Evolutionary conservation across 2,888 invertebrate species (phyloP).

Genomic region (Campaea margaritaria): DNA sequence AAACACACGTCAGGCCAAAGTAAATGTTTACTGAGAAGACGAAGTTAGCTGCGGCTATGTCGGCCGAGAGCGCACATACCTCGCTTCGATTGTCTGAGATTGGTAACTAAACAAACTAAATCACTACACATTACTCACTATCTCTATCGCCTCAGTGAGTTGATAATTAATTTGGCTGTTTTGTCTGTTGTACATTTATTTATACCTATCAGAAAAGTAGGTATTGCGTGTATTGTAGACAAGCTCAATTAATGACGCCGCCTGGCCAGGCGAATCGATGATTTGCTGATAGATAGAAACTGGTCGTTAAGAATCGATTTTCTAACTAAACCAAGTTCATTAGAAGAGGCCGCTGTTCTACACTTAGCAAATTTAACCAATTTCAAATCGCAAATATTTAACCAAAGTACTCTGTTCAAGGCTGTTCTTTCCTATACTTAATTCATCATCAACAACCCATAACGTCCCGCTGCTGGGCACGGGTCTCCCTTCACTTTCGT

Average conservation of each 20-base stretch:
- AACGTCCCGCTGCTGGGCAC: too few relatives aligned
- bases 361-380: not conserved
- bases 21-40: slow-evolving; percentile 70
- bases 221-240: not conserved
- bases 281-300: slow-evolving; percentile 9
- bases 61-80: slow-evolving; percentile 37
- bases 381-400: too few relatives aligned
- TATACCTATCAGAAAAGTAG: slow-evolving; percentile 22
- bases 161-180: slow-evolving; percentile 29
- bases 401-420: too few relatives aligned
- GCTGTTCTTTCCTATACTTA: too few relatives aligned
- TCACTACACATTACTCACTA: slow-evolving; percentile 20
- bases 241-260: slow-evolving; percentile 13
- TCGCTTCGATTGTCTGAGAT: slow-evolving; percentile 26
- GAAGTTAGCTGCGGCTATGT: slow-evolving; percentile 53
- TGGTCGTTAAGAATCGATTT: slow-evolving; percentile 1
- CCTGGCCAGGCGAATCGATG: not conserved
- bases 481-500: too few relatives aligned
- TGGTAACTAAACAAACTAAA: slow-evolving; percentile 29
- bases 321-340: not conserved
- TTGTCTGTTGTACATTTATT: slow-evolving; percentile 30
- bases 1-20: slow-evolving; percentile 64
- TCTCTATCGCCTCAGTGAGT: slow-evolving; percentile 13
- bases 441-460: too few relatives aligned
- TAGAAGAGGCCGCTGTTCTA: not conserved